phyloP scores from a whole-genome alignment of 2,888 invertebrate species.

The Drosophila falleni region DNA sequence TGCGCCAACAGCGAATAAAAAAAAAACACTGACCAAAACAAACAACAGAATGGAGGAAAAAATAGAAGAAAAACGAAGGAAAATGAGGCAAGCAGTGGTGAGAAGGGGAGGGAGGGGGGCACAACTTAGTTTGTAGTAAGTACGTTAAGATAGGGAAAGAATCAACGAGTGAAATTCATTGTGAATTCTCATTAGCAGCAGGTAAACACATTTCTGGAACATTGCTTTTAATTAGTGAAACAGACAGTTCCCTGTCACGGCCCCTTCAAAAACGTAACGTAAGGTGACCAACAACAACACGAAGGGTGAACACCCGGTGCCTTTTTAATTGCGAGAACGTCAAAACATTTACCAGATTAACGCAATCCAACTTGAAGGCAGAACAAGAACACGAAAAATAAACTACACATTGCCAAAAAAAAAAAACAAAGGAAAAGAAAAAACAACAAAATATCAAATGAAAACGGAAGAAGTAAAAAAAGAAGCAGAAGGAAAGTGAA shows the following conservation, averaged over 20 bases:
- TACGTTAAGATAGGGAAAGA: constrained; percentile 52
- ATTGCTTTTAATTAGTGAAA: constrained; percentile 82
- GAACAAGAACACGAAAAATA: constrained; percentile 19
- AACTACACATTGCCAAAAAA: constrained; percentile 49
- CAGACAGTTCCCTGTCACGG: constrained; percentile 64
- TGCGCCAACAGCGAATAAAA: constrained; percentile 57
- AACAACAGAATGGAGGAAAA: constrained; percentile 6
- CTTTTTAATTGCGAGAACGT: constrained; percentile 80
- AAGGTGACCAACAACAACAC: constrained; percentile 5
- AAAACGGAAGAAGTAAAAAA: constrained; percentile 20
- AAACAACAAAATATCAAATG: neutral
- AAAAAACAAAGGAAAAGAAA: neutral
- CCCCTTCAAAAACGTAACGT: constrained; percentile 4
- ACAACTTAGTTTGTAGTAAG: constrained; percentile 41
- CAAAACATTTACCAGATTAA: constrained; percentile 82
- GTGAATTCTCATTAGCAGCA: constrained; percentile 82
- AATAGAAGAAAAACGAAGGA: constrained; percentile 24
- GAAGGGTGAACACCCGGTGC: constrained; percentile 63
- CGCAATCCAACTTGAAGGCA: constrained; percentile 74
- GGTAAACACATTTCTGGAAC: constrained; percentile 82
- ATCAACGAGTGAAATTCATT: constrained; percentile 79
- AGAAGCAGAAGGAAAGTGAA: constrained; percentile 33
- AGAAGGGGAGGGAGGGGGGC: neutral
- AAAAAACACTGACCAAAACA: constrained; percentile 31
- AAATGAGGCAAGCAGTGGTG: neutral